Conservation (phyloP, 2,888 invertebrate genomes). For the Acanthacorydalis orientalis region DNA sequence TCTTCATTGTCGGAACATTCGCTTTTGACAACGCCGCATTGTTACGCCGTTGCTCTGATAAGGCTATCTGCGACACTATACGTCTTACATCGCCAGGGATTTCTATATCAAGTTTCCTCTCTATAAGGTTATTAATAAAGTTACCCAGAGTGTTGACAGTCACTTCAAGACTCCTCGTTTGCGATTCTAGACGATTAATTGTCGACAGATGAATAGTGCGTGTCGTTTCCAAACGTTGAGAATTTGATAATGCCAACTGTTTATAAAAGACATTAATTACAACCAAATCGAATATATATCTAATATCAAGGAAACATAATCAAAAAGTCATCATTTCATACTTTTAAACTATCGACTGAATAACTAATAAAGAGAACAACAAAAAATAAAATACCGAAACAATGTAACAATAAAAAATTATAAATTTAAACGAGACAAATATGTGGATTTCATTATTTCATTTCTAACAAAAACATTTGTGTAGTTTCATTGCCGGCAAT, state of each 20-base stretch:
- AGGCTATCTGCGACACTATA: conserved; percentile 45
- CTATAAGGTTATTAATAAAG: conserved; percentile 51
- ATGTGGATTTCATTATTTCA: too few relatives aligned
- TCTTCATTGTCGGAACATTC: conserved; percentile 19
- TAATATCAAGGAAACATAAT: neutral
- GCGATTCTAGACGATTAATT: conserved; percentile 46
- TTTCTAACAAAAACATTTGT: too few relatives aligned
- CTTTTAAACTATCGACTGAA: neutral
- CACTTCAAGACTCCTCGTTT: conserved; percentile 56
- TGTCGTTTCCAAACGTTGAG: conserved; percentile 48
- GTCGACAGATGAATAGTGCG: conserved; percentile 43
- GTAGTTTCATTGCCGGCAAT: too few relatives aligned
- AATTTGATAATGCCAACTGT: conserved; percentile 29
- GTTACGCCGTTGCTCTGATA: conserved; percentile 27
- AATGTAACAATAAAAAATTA: too few relatives aligned
- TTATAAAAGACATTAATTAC: neutral
- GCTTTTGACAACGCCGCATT: conserved; percentile 18
- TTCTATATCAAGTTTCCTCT: conserved; percentile 45
- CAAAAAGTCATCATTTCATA: neutral
- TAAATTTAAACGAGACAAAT: too few relatives aligned
- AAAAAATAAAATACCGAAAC: too few relatives aligned
- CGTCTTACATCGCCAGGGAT: conserved; percentile 57
- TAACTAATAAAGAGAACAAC: too few relatives aligned
- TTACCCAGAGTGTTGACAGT: conserved; percentile 54
- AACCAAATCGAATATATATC: neutral